Percentiles rank a stretch among this genome's conserved stretches.
Conservation (phyloP, 1,140 invertebrate genomes). For the Calephelis virginiensis region DNA sequence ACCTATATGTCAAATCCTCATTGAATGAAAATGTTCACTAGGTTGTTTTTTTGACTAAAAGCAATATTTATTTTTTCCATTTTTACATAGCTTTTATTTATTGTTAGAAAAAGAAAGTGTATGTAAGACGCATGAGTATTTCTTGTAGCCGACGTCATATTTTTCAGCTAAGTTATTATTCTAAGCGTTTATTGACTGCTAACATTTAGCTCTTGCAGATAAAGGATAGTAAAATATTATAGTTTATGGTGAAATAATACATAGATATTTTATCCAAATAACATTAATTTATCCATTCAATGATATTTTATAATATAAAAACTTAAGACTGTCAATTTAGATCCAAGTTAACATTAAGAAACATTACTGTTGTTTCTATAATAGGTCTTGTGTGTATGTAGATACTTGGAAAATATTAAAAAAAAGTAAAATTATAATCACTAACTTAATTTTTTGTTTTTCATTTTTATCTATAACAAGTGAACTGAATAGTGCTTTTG, state of each 20-base stretch:
- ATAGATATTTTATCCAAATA: neutral
- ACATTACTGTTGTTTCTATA: neutral
- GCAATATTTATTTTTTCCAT: too few species aligned
- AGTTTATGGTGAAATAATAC: constrained; percentile 2
- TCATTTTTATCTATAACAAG: too few species aligned
- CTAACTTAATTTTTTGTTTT: neutral
- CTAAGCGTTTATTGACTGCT: too few species aligned
- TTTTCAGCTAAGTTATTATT: too few species aligned
- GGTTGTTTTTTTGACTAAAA: too few species aligned
- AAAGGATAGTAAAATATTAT: constrained; percentile 1
- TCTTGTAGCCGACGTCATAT: too few species aligned
- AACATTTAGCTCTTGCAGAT: neutral
- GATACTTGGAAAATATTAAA: neutral
- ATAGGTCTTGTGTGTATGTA: constrained; percentile 11
- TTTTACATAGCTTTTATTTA: too few species aligned
- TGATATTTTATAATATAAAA: constrained; percentile 1
- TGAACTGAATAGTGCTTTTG: too few species aligned
- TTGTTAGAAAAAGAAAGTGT: too few species aligned
- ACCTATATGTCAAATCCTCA: neutral
- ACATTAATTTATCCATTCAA: constrained; percentile 4
- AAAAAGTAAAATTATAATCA: constrained; percentile 14
- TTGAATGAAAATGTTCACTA: too few species aligned
- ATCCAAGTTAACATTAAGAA: neutral
- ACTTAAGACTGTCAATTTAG: constrained; percentile 3
- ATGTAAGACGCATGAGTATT: too few species aligned